phyloP scores from a whole-genome alignment of 2,797 vertebrate species.

The Chelidonichthys spinosus region DNA sequence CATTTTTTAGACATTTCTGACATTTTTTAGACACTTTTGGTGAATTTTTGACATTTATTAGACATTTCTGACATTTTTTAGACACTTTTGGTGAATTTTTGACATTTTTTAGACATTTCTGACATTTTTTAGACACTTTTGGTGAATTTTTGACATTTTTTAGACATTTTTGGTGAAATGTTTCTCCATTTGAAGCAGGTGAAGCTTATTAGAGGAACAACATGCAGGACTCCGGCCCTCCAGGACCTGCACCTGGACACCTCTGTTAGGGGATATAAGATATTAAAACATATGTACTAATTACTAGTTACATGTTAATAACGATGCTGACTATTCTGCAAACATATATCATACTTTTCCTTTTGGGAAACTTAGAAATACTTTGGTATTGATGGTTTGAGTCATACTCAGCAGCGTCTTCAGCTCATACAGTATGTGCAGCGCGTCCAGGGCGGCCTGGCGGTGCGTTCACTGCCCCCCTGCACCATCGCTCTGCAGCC shows the following conservation, averaged over 20 bases:
- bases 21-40: too few species aligned
- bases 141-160: too few species aligned
- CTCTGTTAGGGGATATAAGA: neutral
- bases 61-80: too few species aligned
- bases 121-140: too few species aligned
- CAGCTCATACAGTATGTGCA: constrained; percentile 38
- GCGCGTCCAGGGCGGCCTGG: constrained; percentile 33
- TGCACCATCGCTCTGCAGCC: constrained; percentile 30
- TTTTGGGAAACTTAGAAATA: neutral
- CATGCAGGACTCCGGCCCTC: too few species aligned
- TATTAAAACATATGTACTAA: neutral
- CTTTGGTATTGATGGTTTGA: neutral
- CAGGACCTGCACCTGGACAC: too few species aligned
- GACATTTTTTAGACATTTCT: too few species aligned
- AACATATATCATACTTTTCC: neutral
- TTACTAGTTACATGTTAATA: neutral
- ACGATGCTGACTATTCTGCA: neutral
- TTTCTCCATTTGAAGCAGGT: too few species aligned
- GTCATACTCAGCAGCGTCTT: constrained; percentile 2
- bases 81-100: too few species aligned
- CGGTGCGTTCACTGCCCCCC: constrained; percentile 23
- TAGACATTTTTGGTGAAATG: too few species aligned
- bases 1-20: too few species aligned
- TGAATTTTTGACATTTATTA: too few species aligned
- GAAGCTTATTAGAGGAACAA: neutral